These are phyloP conservation scores for Panopea generosa DNA, from an alignment of 2,888 invertebrate genomes.

Conservation along the genomic window DNA sequence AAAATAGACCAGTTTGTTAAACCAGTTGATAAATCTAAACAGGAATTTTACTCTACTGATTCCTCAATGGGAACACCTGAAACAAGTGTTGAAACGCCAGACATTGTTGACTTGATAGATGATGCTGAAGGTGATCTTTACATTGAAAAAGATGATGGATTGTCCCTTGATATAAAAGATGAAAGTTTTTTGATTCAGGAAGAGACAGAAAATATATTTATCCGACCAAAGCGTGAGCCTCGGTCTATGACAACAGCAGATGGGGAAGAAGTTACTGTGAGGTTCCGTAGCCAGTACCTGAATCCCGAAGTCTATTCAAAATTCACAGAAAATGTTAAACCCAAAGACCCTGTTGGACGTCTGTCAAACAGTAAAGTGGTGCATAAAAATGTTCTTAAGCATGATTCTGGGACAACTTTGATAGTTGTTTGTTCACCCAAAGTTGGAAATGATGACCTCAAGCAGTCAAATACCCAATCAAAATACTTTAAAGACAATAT, in stretches of 20 bases:
- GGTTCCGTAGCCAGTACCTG: slow-evolving; percentile 68
- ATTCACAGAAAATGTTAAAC: slow-evolving; percentile 63
- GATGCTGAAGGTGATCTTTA: slow-evolving; percentile 54
- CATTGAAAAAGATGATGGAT: slow-evolving; percentile 63
- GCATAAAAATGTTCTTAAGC: slow-evolving; percentile 72
- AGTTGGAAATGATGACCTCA: slow-evolving; percentile 67
- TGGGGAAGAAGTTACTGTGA: slow-evolving; percentile 62
- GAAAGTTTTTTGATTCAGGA: slow-evolving; percentile 21
- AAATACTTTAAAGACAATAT: slow-evolving; percentile 69
- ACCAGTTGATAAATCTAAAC: slow-evolving; percentile 3
- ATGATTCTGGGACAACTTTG: slow-evolving; percentile 75
- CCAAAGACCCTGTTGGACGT: slow-evolving; percentile 68
- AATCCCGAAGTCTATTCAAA: slow-evolving; percentile 71
- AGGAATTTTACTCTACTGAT: slow-evolving; percentile 25
- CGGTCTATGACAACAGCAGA: slow-evolving; percentile 27
- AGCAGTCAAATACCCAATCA: slow-evolving; percentile 67
- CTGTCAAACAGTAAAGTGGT: slow-evolving; percentile 73
- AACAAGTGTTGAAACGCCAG: slow-evolving; percentile 37
- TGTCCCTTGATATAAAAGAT: slow-evolving; percentile 32
- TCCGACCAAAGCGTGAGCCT: slow-evolving; percentile 33
- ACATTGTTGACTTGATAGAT: slow-evolving; percentile 37
- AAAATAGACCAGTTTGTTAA: slow-evolving; percentile 30
- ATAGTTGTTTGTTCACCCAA: slow-evolving; percentile 80
- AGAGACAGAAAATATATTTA: slow-evolving; percentile 48
- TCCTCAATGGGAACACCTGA: slow-evolving; percentile 31